A percentile compares a stretch with the other conserved stretches of the same genome.
phyloP scores from a whole-genome alignment of 2,888 invertebrate genomes.

The Athetis lepigone region DNA sequence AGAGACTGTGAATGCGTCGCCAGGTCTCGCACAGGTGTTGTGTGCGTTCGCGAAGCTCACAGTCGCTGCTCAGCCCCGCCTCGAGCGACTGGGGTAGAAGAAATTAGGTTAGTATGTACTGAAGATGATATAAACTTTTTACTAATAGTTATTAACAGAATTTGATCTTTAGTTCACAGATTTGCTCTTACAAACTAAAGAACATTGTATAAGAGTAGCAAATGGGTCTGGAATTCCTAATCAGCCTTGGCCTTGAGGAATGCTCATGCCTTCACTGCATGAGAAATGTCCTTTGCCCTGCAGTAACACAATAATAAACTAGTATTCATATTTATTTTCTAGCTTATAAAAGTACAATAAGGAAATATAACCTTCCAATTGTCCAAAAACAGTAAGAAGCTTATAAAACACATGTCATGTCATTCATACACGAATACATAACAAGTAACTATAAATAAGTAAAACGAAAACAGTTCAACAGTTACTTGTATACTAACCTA shows the following conservation, averaged over 20 bases:
- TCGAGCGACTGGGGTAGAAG: constrained; percentile 77
- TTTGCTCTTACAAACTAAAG: too few relatives aligned
- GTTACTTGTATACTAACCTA: neutral
- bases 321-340: neutral
- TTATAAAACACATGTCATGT: constrained; percentile 40
- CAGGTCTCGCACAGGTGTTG: constrained; percentile 82
- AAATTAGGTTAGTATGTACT: neutral
- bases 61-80: constrained; percentile 76
- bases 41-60: constrained; percentile 76
- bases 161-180: too few relatives aligned
- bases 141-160: too few relatives aligned
- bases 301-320: too few relatives aligned
- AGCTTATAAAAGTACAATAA: constrained; percentile 1
- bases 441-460: constrained; percentile 23
- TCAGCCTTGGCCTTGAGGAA: too few relatives aligned
- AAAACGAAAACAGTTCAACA: constrained; percentile 19
- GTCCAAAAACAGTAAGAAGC: constrained; percentile 20
- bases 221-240: too few relatives aligned
- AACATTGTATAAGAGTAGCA: too few relatives aligned
- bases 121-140: too few relatives aligned
- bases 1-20: constrained; percentile 82
- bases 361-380: neutral
- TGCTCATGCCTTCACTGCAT: too few relatives aligned
- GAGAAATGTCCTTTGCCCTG: too few relatives aligned
- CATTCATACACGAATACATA: constrained; percentile 37